These are phyloP conservation scores for Macrostomum cliftonense DNA, from an alignment of 2,888 invertebrate species.

Conservation along the genomic window DNA sequence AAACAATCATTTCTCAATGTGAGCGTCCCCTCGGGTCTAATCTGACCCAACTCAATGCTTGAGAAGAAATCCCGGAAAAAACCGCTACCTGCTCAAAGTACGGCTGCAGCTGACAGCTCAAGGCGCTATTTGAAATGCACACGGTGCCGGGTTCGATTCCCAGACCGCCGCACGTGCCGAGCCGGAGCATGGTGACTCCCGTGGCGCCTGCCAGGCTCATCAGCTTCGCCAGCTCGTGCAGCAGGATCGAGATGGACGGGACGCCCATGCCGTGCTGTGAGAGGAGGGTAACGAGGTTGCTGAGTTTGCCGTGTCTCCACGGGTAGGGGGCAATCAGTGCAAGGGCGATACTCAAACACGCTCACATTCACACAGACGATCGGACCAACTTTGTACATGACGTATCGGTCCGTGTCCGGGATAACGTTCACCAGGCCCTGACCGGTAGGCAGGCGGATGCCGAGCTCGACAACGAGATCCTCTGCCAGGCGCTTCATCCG, in stretches of 20 bases:
- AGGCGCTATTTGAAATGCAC: background rate
- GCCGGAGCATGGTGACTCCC: conserved; percentile 75
- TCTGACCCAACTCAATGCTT: too few species aligned
- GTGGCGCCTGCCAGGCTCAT: conserved; percentile 67
- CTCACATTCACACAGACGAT: conserved; percentile 55
- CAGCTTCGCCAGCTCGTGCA: conserved; percentile 86
- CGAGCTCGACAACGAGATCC: conserved; percentile 70
- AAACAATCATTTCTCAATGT: too few species aligned
- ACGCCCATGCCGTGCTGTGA: conserved; percentile 90
- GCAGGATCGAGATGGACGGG: conserved; percentile 77
- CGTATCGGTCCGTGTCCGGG: conserved; percentile 64
- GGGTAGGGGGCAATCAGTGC: background rate
- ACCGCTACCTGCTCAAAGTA: conserved; percentile 5
- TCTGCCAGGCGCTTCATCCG: conserved; percentile 80
- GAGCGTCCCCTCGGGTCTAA: too few species aligned
- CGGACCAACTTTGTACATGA: conserved; percentile 83
- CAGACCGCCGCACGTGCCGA: conserved; percentile 79
- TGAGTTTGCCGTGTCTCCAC: too few species aligned
- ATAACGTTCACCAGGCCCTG: conserved; percentile 70
- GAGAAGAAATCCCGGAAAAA: conserved; percentile 6
- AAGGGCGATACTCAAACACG: too few species aligned
- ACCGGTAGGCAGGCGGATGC: conserved; percentile 68
- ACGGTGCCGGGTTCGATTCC: conserved; percentile 52
- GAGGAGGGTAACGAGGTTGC: too few species aligned
- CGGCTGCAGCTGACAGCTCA: conserved; percentile 2